Base-by-base conservation (phyloP, 2,113 vertebrate genomes). In the Colistium nudipinnis region DNA sequence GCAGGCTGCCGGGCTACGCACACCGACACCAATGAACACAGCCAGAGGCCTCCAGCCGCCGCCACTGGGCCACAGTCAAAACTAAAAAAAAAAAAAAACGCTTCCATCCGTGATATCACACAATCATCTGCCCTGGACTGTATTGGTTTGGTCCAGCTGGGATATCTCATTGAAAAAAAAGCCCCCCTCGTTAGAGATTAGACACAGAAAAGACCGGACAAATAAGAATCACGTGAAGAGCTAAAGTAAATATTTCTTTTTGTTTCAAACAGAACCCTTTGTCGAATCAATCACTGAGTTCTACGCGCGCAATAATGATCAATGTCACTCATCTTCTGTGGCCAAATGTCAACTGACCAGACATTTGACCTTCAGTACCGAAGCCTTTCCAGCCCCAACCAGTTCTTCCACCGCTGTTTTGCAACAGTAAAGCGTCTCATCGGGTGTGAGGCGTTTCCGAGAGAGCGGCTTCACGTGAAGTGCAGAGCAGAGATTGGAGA, bases 1-100 rank as follows among this genome's bases (percentile, higher is more conserved):
- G 90, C 85, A 62, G 86, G 83, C 90, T 83, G 83, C 78, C 86
- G 77, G 74, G 84, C 84, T 83, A 55, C 82, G 54, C 70, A 83
- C 76, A 84, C 81, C 62, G 76, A 84, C 84, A 83, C 87, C 81
- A 85, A 69, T 85, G 76, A 87, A 88, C 87, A 90, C 89, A 89
- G 81, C 83, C 88, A 87, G 81, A 80, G 88, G 88, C 84, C 79
- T 78, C 43, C 13, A 80, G 66, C 76, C 70, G 47, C n/a, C n/a
- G n/a, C n/a, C n/a, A n/a, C n/a, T 33, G 2, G 35, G 65, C 70
- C 71, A 68, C 51, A 39, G 72, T 67, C 49, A 27, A 80, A 78
- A 57, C 59, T 75, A n/a, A n/a, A n/a, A n/a, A n/a, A n/a, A n/a
- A n/a, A n/a, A n/a, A n/a, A n/a, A n/a, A n/a, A n/a, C 56, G 57